These are phyloP conservation scores for Epistrophella euchroma DNA, from an alignment of 2,888 invertebrate species.

Conservation along the genomic window DNA sequence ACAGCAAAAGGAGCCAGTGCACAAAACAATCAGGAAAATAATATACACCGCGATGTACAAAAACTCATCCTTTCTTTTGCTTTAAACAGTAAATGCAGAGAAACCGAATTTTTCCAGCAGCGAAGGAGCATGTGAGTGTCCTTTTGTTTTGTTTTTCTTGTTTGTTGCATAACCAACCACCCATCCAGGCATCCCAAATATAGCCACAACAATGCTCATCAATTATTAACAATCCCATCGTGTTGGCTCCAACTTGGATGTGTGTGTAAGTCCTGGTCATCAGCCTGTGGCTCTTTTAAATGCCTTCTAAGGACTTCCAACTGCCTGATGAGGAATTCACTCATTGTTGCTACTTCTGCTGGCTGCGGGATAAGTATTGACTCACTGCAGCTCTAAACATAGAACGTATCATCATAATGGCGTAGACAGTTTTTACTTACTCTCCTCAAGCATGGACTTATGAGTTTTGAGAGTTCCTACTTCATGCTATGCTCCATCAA, in stretches of 20 bases:
- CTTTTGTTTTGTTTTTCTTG: background rate
- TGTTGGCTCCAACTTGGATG: constrained; percentile 26
- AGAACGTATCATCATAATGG: constrained; percentile 32
- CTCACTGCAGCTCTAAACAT: constrained; percentile 31
- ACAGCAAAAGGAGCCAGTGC: constrained; percentile 4
- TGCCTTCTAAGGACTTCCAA: constrained; percentile 48
- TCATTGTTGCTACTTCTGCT: background rate
- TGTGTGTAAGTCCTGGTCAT: constrained; percentile 29
- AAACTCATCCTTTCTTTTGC: constrained; percentile 12
- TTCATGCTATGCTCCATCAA: constrained; percentile 35
- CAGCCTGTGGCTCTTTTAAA: constrained; percentile 54
- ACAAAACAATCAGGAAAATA: constrained; percentile 28
- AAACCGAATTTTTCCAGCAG: background rate
- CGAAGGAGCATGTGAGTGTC: background rate
- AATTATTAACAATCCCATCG: constrained; percentile 72
- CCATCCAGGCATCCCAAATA: constrained; percentile 12
- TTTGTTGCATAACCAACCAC: constrained; percentile 27
- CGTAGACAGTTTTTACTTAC: constrained; percentile 47
- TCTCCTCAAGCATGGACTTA: constrained; percentile 10
- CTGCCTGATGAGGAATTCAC: constrained; percentile 47
- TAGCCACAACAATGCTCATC: constrained; percentile 63
- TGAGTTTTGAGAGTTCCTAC: constrained; percentile 44
- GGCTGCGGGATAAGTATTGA: constrained; percentile 50
- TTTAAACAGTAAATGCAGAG: background rate
- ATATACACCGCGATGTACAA: constrained; percentile 21